Conservation (phyloP, 2,113 vertebrate species). For the Tachuris rubrigastra region DNA sequence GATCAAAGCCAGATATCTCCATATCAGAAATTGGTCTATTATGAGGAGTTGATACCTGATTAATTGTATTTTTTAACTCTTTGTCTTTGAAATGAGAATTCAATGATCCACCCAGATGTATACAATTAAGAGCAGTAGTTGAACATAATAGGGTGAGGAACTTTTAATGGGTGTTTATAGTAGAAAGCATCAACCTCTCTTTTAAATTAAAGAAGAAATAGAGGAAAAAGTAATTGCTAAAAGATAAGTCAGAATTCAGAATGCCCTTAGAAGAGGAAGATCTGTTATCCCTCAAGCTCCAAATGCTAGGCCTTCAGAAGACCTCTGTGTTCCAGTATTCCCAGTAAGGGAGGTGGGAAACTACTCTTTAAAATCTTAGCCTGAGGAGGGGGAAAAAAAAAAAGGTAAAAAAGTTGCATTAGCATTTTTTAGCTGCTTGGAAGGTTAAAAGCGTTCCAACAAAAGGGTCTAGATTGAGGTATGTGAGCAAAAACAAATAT, state of each 20-base stretch:
- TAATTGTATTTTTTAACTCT: conserved; percentile 65
- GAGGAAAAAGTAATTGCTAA: conserved; percentile 67
- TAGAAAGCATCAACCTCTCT: conserved; percentile 64
- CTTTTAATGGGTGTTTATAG: conserved; percentile 78
- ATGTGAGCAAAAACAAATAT: conserved; percentile 73
- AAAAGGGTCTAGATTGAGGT: conserved; percentile 61
- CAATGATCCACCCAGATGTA: conserved; percentile 69
- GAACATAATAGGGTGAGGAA: conserved; percentile 70
- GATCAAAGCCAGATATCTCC: background rate
- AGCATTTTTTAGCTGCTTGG: conserved; percentile 52
- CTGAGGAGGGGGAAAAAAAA: background rate
- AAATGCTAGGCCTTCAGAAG: conserved; percentile 11
- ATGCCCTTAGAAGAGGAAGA: conserved; percentile 54
- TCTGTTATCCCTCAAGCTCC: conserved; percentile 55
- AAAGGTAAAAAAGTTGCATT: background rate
- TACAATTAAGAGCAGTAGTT: conserved; percentile 73
- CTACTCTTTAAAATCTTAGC: conserved; percentile 30
- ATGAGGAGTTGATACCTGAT: conserved; percentile 45
- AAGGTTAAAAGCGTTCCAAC: conserved; percentile 61
- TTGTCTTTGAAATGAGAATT: conserved; percentile 70
- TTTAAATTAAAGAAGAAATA: conserved; percentile 71
- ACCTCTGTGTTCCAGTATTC: background rate
- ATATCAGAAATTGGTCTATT: conserved; percentile 18
- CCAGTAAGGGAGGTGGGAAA: background rate
- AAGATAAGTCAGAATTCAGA: conserved; percentile 66